Conservation (phyloP, 2,113 vertebrate species). For the Holacanthus passer region DNA sequence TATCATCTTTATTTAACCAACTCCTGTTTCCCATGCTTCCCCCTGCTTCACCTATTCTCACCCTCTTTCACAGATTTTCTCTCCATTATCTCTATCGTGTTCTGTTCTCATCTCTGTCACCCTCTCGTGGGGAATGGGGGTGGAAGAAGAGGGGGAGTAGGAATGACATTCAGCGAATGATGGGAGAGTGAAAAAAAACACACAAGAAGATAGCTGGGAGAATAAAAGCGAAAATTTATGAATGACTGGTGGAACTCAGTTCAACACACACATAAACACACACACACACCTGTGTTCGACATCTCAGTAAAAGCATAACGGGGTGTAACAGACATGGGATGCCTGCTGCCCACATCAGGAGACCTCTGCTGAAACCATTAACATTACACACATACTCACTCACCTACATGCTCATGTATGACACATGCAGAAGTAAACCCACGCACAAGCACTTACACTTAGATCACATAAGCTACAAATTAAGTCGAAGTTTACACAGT, state of each 20-base stretch:
- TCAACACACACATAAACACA: constrained; percentile 21
- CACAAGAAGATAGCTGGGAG: constrained; percentile 42
- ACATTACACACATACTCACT: constrained; percentile 72
- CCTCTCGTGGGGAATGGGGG: constrained; percentile 76
- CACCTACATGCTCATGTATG: constrained; percentile 64
- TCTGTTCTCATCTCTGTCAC: constrained; percentile 77
- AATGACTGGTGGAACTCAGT: constrained; percentile 41
- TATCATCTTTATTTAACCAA: constrained; percentile 50
- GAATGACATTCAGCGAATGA: constrained; percentile 59
- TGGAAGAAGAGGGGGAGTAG: constrained; percentile 56
- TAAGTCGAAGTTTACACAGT: background rate
- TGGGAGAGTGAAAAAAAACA: constrained; percentile 36
- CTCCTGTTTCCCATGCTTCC: constrained; percentile 36
- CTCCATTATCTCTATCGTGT: constrained; percentile 69
- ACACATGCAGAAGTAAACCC: constrained; percentile 50
- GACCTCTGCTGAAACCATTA: constrained; percentile 84
- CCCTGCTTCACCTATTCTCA: constrained; percentile 40
- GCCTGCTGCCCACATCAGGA: constrained; percentile 70
- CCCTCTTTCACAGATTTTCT: constrained; percentile 69
- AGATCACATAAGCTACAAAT: constrained; percentile 26
- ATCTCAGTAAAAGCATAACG: constrained; percentile 79
- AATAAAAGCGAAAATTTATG: constrained; percentile 58
- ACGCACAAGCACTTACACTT: constrained; percentile 27
- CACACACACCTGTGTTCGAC: constrained; percentile 79
- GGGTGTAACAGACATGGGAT: constrained; percentile 67